Base-by-base conservation (phyloP, 2,113 vertebrate species). In the Pristiophorus japonicus region DNA sequence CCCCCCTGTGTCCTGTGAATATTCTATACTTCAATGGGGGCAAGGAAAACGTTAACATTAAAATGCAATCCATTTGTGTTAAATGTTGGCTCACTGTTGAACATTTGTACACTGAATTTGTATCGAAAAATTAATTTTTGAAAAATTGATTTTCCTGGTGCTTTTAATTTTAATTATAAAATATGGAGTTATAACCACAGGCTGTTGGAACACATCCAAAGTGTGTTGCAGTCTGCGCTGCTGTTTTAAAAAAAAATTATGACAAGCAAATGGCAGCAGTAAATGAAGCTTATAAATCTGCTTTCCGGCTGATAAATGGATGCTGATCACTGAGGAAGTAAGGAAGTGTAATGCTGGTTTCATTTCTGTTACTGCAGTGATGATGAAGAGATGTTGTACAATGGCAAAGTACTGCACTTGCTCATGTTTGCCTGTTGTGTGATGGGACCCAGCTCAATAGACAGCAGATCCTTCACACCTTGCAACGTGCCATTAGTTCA, bases 71-170 rank as follows among this genome's bases (percentile, higher is more conserved):
- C n/a, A 92, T 92, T 92, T 34, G 65, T 92, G 88, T 92, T 92
- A 65, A 38, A 92, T 22, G 65, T 65, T 92, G 59, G 59, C n/a
- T 65, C 88, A 63, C 59, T 63, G n/a, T 38, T 63, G 59, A 92
- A 92, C 88, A 65, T 59, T 65, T 91, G 87, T 91, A 91, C 51
- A 91, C 3, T 62, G 87, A 92, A 38, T 63, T 92, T 92, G 63
- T 63, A 92, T 65, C 38, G 59, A 92, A 62, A 92, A 92, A 65
- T 92, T 92, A 92, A 92, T 92, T 92, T 92, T 16, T 67, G 47
- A 70, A 94, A 94, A 94, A 45, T 70, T 70, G 92, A 42, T 94
- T 70, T 94, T 94, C 38, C 65, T 70, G 66, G 65, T 73, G 66
- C 42, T 73, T 94, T 94, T 67, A 30, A 70, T 94, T 94, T 70